Evolutionary conservation across 2,888 invertebrate species (phyloP), one percentile per base, ranked within the genome.

Genomic region (Drosophila formosana): DNA sequence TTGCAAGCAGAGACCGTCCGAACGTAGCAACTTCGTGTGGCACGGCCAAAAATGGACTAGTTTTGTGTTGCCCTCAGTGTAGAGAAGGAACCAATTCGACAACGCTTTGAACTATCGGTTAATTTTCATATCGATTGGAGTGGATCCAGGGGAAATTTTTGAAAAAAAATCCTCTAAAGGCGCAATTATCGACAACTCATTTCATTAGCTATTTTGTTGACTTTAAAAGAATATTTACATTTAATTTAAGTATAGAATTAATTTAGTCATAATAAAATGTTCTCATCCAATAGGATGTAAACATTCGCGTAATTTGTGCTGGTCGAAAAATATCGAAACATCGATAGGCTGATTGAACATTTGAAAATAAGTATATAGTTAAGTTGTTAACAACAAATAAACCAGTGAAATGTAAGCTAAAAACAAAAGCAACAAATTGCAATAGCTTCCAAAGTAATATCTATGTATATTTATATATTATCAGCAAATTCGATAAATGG

Each of bases 11-110:
- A 64, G 11, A 37, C 50, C 67, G 64, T 65, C 75, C 75, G 74
- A 49, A 46, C 61, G 6, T 45, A 56, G 13, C 46, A 39, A 34
- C 49, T 58, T 32, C 47, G 37, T 51, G 55, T 58, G 4, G 50
- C 61, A 74, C 75, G 34, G 39, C 63, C 66, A 63, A 66, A 58
- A 62, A 45, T 75, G 72, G 72, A 52, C 57, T 41, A 25, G 23
- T 53, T 39, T 39, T 39, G 11, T 43, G 23, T 45, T 55, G 32
- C 18, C 37, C 11, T 37, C 5, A n/a, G n/a, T 4, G 11, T 37
- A 37, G 37, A 37, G 37, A 4, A n/a, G 37, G 11, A 11, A 37
- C n/a, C 37, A n/a, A 37, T 37, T 5, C 37, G 37, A 37, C 28
- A 9, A 53, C 45, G 4, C 9, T 8, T 25, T 3, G 9, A 45